These are phyloP conservation scores for Natrix natrix DNA, from an alignment of 2,797 vertebrate genomes.

Conservation along the genomic window DNA sequence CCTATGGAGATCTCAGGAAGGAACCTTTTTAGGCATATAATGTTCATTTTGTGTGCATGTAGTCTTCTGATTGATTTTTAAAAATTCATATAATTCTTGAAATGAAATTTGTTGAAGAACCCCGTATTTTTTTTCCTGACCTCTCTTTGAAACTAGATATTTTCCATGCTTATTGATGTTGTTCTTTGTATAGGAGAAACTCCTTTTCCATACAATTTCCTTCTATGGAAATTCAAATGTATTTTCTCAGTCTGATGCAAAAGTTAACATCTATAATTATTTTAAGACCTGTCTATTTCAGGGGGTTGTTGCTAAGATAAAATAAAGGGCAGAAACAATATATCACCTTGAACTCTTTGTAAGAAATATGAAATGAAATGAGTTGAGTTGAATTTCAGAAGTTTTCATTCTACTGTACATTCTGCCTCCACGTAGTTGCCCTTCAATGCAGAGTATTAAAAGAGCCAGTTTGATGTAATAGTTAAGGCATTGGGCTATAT, in stretches of 20 bases:
- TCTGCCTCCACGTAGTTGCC: background rate
- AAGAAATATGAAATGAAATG: background rate
- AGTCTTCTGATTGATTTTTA: background rate
- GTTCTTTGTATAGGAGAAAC: background rate
- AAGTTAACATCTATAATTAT: background rate
- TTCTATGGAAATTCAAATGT: background rate
- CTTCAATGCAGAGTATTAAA: background rate
- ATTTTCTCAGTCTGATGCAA: background rate
- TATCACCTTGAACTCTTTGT: background rate
- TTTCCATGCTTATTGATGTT: background rate
- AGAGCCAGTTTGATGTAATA: background rate
- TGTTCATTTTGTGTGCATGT: background rate
- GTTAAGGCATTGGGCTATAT: background rate
- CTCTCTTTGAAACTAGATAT: background rate
- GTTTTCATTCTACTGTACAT: background rate
- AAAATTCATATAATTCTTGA: background rate
- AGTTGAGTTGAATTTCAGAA: background rate
- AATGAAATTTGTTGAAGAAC: background rate
- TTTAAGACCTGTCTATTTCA: background rate
- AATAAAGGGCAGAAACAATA: background rate
- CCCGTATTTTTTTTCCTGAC: background rate
- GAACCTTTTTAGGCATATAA: background rate
- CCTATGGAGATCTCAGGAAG: background rate
- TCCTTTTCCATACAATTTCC: background rate
- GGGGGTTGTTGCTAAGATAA: background rate